Evolutionary conservation across 2,113 vertebrate species (phyloP).

Genomic region (Callopanchax toddi): DNA sequence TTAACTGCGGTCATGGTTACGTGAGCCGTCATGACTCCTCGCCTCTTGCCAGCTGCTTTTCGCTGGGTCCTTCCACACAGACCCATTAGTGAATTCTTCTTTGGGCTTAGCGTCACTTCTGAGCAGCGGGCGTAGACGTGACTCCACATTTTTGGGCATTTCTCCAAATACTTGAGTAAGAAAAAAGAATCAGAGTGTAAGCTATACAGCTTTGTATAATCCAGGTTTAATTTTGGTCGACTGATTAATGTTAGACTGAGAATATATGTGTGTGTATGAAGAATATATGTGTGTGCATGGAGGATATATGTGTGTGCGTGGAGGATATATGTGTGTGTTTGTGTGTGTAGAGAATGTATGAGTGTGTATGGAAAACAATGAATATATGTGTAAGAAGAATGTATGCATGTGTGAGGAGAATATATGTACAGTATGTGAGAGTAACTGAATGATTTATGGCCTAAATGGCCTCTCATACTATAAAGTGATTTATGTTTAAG

Average conservation of each 20-base stretch:
- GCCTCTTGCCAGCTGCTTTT: slow-evolving; percentile 61
- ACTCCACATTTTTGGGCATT: slow-evolving; percentile 66
- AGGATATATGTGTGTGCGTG: too few relatives aligned
- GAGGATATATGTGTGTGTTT: too few relatives aligned
- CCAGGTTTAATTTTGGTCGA: slow-evolving; percentile 72
- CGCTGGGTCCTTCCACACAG: slow-evolving; percentile 53
- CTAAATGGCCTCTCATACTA: too few relatives aligned
- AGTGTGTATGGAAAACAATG: too few relatives aligned
- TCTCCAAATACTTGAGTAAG: slow-evolving; percentile 68
- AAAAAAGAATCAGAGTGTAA: slow-evolving; percentile 57
- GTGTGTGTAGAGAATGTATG: too few relatives aligned
- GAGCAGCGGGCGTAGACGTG: slow-evolving; percentile 59
- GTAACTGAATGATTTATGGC: too few relatives aligned
- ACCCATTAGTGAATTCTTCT: slow-evolving; percentile 74
- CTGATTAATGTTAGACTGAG: slow-evolving; percentile 51
- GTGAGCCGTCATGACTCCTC: slow-evolving; percentile 61
- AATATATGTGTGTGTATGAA: too few relatives aligned
- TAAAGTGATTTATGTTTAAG: too few relatives aligned
- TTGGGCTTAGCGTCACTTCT: slow-evolving; percentile 72
- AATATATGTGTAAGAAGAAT: too few relatives aligned
- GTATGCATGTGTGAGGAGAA: too few relatives aligned
- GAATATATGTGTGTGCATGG: too few relatives aligned
- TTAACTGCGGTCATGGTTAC: slow-evolving; percentile 71
- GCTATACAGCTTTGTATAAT: slow-evolving; percentile 64
- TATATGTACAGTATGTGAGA: too few relatives aligned